Base-by-base conservation (phyloP, 37 sponge, comb jelly and placozoan species). In the Geodia barretti region DNA sequence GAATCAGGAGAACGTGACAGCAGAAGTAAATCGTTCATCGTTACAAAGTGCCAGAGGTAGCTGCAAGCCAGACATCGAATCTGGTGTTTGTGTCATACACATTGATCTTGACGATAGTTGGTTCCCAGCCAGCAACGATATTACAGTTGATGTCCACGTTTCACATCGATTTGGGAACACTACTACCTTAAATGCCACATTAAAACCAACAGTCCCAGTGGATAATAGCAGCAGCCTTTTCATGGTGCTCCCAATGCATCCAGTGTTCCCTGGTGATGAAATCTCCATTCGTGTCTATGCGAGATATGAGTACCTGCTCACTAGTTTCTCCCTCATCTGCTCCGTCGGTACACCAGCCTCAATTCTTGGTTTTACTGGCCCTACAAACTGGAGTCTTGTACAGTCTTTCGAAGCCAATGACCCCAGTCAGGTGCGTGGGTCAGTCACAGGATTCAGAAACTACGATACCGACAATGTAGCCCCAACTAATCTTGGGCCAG, bases 381-480 rank as follows among this genome's bases (percentile, higher is more conserved):
- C 61, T 9, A 40, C 31, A 33, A 33, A 38, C 21, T 82, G 82
- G 82, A 82, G 82, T 38, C 28, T 72, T 35, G 31, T 82, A 1
- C 3, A 73, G 0, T 47, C 30, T 9, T 61, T 73, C 43, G 17
- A 7, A 47, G 14, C 14, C 63, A 9, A n/a, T 32, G 63, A 19
- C 24, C 2, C 24, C 28, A 33, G 21, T 29, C 59, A 60, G 3
- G 23, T 1, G 1, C 37, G 26, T 43, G 37, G 63, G 24, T 71
- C 73, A 14, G 4, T 82, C 36, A 82, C 82, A 39, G 82, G 82
- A 21, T 82, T 82, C 64, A 82, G 82, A 63, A 82, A 64, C 30
- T 72, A 72, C 33, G 58, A 81, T 24, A 62, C 32, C 0, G 25
- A 38, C 4, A 72, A 62, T 19, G 30, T 28, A 28, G 37, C 14